Percentiles rank a stretch among this genome's conserved stretches.
These are phyloP conservation scores for Meteorus sp. DNA, from an alignment of 1,140 invertebrate species.

Conservation along the genomic window DNA sequence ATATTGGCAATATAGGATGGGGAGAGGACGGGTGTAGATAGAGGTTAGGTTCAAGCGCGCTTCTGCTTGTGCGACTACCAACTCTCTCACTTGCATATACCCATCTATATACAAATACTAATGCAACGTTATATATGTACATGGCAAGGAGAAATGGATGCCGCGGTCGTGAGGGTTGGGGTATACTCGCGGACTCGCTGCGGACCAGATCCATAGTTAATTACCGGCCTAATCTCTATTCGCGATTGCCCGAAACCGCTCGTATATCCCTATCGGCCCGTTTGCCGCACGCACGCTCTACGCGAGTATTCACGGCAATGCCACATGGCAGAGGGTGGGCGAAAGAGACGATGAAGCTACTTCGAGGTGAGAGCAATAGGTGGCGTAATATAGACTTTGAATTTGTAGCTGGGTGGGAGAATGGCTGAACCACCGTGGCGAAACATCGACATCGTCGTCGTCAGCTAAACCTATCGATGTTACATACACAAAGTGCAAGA, in stretches of 20 bases:
- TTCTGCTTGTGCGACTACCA: conserved; percentile 31
- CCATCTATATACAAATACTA: too few relatives aligned
- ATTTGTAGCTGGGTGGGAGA: too few relatives aligned
- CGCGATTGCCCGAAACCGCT: conserved; percentile 60
- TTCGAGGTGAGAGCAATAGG: too few relatives aligned
- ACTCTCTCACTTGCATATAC: conserved; percentile 31
- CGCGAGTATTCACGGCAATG: too few relatives aligned
- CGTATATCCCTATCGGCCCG: conserved; percentile 59
- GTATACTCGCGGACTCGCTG: conserved; percentile 52
- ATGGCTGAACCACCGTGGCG: too few relatives aligned
- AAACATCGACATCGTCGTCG: not conserved
- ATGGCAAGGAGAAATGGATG: too few relatives aligned
- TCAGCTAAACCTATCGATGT: too few relatives aligned
- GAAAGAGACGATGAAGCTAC: conserved; percentile 16
- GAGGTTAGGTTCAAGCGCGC: conserved; percentile 30
- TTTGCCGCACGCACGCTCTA: conserved; percentile 40
- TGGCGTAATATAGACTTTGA: too few relatives aligned
- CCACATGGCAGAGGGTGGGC: conserved; percentile 14
- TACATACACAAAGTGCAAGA: too few relatives aligned
- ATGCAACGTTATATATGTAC: too few relatives aligned
- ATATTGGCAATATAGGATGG: not conserved
- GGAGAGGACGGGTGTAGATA: not conserved
- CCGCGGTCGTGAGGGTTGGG: too few relatives aligned
- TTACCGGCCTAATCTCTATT: conserved; percentile 61
- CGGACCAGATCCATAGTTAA: conserved; percentile 60